Conservation (phyloP, 23 tunicate species). For the Aplidium turbinatum region DNA sequence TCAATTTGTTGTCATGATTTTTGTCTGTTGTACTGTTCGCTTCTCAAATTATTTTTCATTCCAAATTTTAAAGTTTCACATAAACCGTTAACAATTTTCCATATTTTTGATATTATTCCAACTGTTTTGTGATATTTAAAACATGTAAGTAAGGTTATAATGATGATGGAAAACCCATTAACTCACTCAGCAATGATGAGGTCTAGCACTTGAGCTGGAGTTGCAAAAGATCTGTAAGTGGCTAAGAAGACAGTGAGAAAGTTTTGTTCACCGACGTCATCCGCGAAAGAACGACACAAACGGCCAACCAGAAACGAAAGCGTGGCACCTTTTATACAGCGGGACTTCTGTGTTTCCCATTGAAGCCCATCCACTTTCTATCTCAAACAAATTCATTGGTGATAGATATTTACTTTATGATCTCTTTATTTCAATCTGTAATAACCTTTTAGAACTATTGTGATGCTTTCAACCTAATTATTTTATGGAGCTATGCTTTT, state of each 20-base stretch:
- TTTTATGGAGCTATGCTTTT: too few species aligned
- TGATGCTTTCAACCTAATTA: too few species aligned
- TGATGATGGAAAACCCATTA: background rate
- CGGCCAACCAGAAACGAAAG: slow-evolving; percentile 56
- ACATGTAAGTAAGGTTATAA: background rate
- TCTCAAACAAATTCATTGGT: background rate
- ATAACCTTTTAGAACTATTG: too few species aligned
- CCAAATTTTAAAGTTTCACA: too few species aligned
- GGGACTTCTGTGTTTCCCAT: slow-evolving; percentile 69
- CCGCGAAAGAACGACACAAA: slow-evolving; percentile 55
- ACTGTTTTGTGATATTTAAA: background rate
- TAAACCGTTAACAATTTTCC: too few species aligned
- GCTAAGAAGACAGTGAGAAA: slow-evolving; percentile 79
- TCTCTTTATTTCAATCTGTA: too few species aligned
- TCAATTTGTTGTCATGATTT: too few species aligned
- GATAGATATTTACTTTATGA: too few species aligned
- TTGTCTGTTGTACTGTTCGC: too few species aligned
- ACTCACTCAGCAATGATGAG: slow-evolving; percentile 61
- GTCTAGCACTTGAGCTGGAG: slow-evolving; percentile 61
- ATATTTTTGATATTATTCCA: too few species aligned
- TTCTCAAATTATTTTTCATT: too few species aligned
- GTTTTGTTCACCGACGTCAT: slow-evolving; percentile 66
- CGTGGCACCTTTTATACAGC: slow-evolving; percentile 83
- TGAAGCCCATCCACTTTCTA: slow-evolving; percentile 39
- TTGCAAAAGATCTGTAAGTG: slow-evolving; percentile 79